Evolutionary conservation across 2,113 vertebrate genomes (phyloP).

Genomic region (Bubalus kerabau): DNA sequence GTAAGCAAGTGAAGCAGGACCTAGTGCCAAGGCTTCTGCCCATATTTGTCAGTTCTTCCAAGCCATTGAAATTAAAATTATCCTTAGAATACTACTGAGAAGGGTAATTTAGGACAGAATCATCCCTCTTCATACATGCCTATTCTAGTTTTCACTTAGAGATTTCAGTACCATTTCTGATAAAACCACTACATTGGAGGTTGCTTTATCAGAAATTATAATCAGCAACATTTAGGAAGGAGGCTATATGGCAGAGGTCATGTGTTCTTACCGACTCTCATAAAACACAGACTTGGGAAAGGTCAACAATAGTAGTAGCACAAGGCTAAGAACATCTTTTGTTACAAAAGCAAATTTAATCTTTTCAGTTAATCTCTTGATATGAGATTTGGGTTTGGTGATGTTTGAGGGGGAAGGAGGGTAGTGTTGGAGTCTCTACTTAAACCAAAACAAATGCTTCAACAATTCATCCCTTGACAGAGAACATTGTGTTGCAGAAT

Average conservation of each 20-base stretch:
- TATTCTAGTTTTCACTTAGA: not conserved
- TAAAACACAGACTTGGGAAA: not conserved
- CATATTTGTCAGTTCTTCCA: not conserved
- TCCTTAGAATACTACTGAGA: not conserved
- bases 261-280: not conserved
- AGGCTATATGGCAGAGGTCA: not conserved
- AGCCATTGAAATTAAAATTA: not conserved
- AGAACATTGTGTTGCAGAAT: not conserved
- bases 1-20: not conserved
- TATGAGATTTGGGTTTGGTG: not conserved
- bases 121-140: not conserved
- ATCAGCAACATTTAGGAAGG: not conserved
- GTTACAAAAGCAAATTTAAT: not conserved
- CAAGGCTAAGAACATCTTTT: not conserved
- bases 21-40: not conserved
- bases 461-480: not conserved
- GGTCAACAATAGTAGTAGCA: not conserved
- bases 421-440: not conserved
- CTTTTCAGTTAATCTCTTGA: not conserved
- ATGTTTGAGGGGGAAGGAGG: not conserved
- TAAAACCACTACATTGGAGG: not conserved
- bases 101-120: not conserved
- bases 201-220: not conserved
- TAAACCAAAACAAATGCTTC: not conserved
- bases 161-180: not conserved